Evolutionary conservation across 2,888 invertebrate species (phyloP).

Genomic region (Coenonympha glycerion): DNA sequence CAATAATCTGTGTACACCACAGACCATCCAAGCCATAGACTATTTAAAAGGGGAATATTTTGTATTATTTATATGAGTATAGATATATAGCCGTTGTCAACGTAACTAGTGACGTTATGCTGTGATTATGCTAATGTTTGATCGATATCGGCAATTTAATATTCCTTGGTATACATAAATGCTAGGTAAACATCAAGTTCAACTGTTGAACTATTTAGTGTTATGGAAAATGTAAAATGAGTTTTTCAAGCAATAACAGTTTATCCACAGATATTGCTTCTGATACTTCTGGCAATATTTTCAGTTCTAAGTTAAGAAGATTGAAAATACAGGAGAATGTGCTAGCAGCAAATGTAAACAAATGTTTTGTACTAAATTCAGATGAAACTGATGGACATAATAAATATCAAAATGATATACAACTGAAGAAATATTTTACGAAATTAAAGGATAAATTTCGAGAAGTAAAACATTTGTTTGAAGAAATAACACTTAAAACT

Average conservation of each 20-base stretch:
- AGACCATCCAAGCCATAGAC: too few species aligned
- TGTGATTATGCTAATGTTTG: too few species aligned
- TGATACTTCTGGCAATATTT: conserved; percentile 20
- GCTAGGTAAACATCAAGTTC: too few species aligned
- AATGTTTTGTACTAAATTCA: conserved; percentile 26
- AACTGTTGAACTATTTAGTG: too few species aligned
- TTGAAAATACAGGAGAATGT: conserved; percentile 61
- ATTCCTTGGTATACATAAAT: too few species aligned
- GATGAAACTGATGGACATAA: conserved; percentile 24
- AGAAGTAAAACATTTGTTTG: conserved; percentile 45
- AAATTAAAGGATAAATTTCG: conserved; percentile 39
- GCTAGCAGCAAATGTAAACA: conserved; percentile 38
- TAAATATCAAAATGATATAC: conserved; percentile 19
- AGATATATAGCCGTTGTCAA: too few species aligned
- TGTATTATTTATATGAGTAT: too few species aligned
- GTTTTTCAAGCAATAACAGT: conserved; percentile 17
- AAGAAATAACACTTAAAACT: conserved; percentile 48
- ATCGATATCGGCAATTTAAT: conserved; percentile 1
- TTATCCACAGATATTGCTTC: not conserved
- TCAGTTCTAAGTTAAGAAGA: conserved; percentile 47
- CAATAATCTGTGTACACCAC: too few species aligned
- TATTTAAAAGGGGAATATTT: too few species aligned
- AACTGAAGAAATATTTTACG: conserved; percentile 35
- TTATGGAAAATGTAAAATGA: too few species aligned
- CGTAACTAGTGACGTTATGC: conserved; percentile 2